phyloP scores from a whole-genome alignment of 2,113 vertebrate species.

The Ceuthmochares aereus region DNA sequence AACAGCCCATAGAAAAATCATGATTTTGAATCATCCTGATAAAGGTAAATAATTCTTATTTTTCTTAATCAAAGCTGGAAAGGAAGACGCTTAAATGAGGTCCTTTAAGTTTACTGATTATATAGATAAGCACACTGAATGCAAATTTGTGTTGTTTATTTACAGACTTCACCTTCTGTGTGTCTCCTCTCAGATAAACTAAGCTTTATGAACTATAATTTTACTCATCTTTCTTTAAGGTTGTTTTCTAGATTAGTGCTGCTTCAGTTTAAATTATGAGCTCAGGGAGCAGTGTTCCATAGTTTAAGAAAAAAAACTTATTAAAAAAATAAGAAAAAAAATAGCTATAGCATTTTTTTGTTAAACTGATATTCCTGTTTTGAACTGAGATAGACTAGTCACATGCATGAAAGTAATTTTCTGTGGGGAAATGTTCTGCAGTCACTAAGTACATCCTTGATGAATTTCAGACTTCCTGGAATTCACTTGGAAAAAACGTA shows the following conservation, averaged over 20 bases:
- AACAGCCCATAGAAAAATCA: slow-evolving; percentile 88
- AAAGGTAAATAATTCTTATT: slow-evolving; percentile 83
- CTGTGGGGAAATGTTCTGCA: not conserved
- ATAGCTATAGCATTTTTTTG: not conserved
- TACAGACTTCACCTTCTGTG: not conserved
- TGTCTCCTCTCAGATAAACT: slow-evolving; percentile 1
- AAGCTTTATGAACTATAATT: not conserved
- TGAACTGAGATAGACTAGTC: not conserved
- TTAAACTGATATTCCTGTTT: not conserved
- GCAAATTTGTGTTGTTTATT: not conserved
- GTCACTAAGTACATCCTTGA: slow-evolving; percentile 23
- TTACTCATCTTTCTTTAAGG: not conserved
- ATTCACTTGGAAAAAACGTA: slow-evolving; percentile 48
- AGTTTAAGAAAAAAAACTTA: not conserved
- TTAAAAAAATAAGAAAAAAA: not conserved
- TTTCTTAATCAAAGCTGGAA: not conserved
- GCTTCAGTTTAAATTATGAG: not conserved
- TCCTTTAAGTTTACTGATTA: not conserved
- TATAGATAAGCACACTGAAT: not conserved
- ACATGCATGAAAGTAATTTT: not conserved
- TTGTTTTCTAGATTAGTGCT: not conserved
- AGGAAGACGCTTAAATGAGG: not conserved
- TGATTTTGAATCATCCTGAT: slow-evolving; percentile 97
- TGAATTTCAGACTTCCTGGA: slow-evolving; percentile 56
- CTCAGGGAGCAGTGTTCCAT: not conserved